Base-by-base conservation (phyloP, 2,888 invertebrate species). In the Athalia cordata region DNA sequence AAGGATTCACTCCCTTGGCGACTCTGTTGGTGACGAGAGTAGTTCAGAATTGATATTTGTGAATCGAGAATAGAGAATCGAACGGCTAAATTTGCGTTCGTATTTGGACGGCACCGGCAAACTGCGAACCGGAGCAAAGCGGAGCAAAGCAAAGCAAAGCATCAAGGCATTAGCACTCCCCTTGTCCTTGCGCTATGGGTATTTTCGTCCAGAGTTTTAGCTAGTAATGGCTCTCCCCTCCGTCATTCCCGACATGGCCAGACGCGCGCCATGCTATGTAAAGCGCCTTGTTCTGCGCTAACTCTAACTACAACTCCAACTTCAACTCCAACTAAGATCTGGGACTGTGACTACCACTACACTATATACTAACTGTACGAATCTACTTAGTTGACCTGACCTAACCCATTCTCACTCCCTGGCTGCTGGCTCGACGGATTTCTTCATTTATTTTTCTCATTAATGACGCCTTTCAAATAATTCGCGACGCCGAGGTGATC, bases 181-280 rank as follows among this genome's bases (percentile, higher is more conserved):
- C 82, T 79, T 82, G 89, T 87, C 88, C 88, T 89, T 89, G 89
- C 85, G 85, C 87, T 87, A 86, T 86, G 86, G 88, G 86, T 89
- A 89, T 89, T 89, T 89, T 84, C 83, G 89, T 89, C 88, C 85
- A 84, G 85, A 87, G 86, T 88, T 87, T 88, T 88, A 87, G 87
- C 85, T 86, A 83, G 86, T 87, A 85, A 88, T 88, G 86, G 85
- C 86, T 84, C 83, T 83, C 83, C 83, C 83, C 86, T 81, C 81
- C 79, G 82, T 86, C 88, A 87, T 87, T 87, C 87, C 84, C 87
- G 83, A 84, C 87, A 86, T 87, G 87, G 86, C 87, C 86, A 88
- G 88, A 88, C 88, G 87, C 81, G 86, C 84, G 84, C 85, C 83
- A 85, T 83, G 86, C 86, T 85, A 85, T 85, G 85, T 83, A 86